phyloP scores from a whole-genome alignment of 2,797 vertebrate species.

The Enteromius mattozi region DNA sequence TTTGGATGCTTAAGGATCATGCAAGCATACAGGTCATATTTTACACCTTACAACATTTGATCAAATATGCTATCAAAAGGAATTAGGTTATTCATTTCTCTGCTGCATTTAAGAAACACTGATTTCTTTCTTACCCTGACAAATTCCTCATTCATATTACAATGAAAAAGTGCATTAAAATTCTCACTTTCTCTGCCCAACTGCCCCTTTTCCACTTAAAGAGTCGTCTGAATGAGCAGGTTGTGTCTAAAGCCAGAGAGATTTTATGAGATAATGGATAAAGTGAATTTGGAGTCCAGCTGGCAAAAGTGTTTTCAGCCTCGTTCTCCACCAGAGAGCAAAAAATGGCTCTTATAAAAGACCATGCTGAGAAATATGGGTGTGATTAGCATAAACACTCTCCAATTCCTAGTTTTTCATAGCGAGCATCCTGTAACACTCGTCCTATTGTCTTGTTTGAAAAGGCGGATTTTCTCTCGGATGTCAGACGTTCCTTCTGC shows the following conservation, averaged over 20 bases:
- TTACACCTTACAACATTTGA: not conserved
- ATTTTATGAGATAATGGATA: constrained; percentile 38
- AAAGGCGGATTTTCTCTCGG: constrained; percentile 41
- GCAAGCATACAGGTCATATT: not conserved
- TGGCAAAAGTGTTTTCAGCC: not conserved
- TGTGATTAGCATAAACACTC: not conserved
- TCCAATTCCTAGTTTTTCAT: constrained; percentile 43
- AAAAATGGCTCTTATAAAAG: not conserved
- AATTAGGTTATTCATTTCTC: not conserved
- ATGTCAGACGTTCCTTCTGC: constrained; percentile 58
- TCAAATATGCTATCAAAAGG: not conserved
- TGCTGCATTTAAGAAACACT: not conserved
- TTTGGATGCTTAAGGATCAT: not conserved
- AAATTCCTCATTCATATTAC: not conserved
- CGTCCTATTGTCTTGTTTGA: constrained; percentile 45
- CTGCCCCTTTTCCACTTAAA: not conserved
- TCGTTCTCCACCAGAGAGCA: not conserved
- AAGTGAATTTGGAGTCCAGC: constrained; percentile 8
- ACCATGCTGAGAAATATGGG: not conserved
- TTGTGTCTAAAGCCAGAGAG: constrained; percentile 28
- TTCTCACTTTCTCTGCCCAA: not conserved
- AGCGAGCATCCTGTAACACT: constrained; percentile 53
- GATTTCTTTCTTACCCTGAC: not conserved
- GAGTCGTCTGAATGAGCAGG: constrained; percentile 20
- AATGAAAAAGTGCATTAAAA: not conserved